A percentile compares a stretch with the other conserved stretches of the same genome.
These are phyloP conservation scores for Pyrrhosoma nymphula DNA, from an alignment of 2,888 invertebrate species.

Conservation along the genomic window DNA sequence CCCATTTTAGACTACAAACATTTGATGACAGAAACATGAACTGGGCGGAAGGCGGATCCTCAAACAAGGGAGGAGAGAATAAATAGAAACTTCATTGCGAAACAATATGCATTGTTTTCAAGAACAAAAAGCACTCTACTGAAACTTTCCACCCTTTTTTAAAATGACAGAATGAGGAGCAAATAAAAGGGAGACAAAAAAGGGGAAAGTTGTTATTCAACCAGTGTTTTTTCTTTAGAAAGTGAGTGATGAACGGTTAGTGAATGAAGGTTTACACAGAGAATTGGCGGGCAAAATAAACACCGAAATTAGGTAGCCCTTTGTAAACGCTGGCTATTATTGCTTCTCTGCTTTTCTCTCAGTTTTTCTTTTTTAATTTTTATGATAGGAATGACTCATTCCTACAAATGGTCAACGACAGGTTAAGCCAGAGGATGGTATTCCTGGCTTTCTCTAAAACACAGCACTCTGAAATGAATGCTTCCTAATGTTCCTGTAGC, in stretches of 20 bases:
- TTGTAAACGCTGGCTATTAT: background rate
- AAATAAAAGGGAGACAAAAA: background rate
- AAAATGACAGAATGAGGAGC: background rate
- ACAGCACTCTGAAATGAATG: too few species aligned
- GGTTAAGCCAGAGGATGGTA: too few species aligned
- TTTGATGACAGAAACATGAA: background rate
- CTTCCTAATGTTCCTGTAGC: too few species aligned
- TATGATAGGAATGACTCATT: too few species aligned
- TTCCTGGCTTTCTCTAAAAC: too few species aligned
- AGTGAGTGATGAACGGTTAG: background rate
- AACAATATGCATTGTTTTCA: constrained; percentile 1
- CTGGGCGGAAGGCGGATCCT: too few species aligned
- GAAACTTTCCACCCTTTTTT: background rate
- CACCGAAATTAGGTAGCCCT: background rate
- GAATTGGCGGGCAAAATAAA: background rate
- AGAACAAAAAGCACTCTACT: background rate
- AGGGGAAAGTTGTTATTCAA: background rate
- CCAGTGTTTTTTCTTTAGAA: background rate
- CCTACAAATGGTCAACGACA: too few species aligned
- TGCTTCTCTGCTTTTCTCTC: too few species aligned
- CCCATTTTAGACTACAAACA: background rate
- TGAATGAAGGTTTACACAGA: background rate
- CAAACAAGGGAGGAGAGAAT: background rate
- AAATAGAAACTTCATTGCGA: background rate
- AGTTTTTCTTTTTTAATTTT: too few species aligned